These are phyloP conservation scores for Python bivittatus DNA, from an alignment of 2,113 vertebrate genomes.

Conservation along the genomic window DNA sequence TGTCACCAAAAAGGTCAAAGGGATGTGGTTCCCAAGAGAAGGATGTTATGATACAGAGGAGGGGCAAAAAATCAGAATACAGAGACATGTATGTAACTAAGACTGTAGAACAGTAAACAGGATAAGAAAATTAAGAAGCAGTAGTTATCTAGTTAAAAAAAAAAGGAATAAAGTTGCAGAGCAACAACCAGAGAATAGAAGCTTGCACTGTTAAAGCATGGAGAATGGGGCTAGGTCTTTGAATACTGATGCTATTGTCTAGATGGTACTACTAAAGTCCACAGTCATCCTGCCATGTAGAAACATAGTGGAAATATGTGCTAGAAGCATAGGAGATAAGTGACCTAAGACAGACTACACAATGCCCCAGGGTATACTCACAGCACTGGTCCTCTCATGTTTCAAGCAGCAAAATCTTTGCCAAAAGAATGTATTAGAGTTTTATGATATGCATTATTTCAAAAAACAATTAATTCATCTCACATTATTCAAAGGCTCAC, in stretches of 20 bases:
- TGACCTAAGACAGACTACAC: neutral
- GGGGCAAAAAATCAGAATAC: neutral
- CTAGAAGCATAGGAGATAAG: neutral
- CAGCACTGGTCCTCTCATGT: neutral
- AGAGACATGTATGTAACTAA: neutral
- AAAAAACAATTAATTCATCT: no score
- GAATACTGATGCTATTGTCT: neutral
- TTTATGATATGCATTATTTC: no score
- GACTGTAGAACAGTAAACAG: neutral
- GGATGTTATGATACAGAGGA: neutral
- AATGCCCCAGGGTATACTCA: neutral
- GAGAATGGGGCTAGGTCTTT: no score
- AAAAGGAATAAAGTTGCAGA: neutral
- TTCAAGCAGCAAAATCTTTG: neutral
- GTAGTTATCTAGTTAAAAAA: neutral
- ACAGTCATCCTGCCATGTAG: neutral
- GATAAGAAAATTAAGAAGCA: neutral
- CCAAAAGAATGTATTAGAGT: neutral
- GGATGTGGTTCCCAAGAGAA: neutral
- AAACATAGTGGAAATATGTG: neutral
- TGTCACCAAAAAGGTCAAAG: neutral
- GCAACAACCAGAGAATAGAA: no score
- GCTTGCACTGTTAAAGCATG: no score
- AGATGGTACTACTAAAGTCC: neutral
- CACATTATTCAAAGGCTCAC: no score